phyloP scores from a whole-genome alignment of 2,888 invertebrate species.

The Leuctra nigra region DNA sequence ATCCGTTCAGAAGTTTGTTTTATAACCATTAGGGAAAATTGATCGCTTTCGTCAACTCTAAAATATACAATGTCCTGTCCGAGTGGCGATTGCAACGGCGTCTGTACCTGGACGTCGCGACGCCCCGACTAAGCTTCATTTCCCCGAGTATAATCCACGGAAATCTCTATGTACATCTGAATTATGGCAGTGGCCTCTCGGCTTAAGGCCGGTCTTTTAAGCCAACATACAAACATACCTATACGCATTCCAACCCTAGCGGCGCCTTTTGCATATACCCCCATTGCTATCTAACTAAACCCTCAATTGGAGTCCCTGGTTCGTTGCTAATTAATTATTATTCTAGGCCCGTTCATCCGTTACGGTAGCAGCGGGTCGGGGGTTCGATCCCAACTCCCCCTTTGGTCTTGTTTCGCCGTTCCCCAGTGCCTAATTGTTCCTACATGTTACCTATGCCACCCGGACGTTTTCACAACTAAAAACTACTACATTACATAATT shows the following conservation, averaged over 20 bases:
- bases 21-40: conserved; percentile 11
- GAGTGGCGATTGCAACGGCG: background rate
- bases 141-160: conserved; percentile 4
- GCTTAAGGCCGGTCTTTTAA: background rate
- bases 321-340: conserved; percentile 18
- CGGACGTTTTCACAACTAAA: background rate
- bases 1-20: conserved; percentile 10
- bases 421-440: conserved; percentile 13
- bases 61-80: conserved; percentile 5
- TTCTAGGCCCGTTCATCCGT: conserved; percentile 12
- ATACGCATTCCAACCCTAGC: background rate
- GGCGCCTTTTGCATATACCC: background rate
- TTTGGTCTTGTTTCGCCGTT: conserved; percentile 2
- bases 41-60: conserved; percentile 7
- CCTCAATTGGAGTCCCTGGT: conserved; percentile 5
- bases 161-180: conserved; percentile 9
- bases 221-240: background rate
- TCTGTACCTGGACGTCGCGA: too few relatives aligned
- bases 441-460: conserved; percentile 3
- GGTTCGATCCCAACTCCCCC: background rate
- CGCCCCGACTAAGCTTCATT: conserved; percentile 10
- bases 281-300: conserved; percentile 1
- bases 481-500: conserved; percentile 13
- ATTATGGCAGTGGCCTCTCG: background rate
- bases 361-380: background rate